Base-by-base conservation (phyloP, 2,113 vertebrate genomes). In the Protomyctophum bolini region DNA sequence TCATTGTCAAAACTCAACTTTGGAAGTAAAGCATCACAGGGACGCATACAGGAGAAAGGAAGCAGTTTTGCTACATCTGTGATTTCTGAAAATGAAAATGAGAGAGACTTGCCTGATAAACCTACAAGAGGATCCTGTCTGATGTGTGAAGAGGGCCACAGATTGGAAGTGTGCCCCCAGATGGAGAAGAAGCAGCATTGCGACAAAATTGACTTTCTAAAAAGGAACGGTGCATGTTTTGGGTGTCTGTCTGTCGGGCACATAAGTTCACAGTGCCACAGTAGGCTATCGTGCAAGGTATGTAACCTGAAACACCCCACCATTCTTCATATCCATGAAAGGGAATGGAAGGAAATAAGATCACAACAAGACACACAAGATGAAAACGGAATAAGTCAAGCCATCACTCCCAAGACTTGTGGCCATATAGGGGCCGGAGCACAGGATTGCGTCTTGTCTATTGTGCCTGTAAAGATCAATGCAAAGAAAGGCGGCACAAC, bases 21-120 rank as follows among this genome's bases (percentile, higher is more conserved):
- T 14, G 10, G 4, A 7, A 59, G 10, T 9, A 46, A 52, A 63
- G 58, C 8, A 10, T 58, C 15, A 28, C 56, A 58, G 14, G n/a
- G 15, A 8, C 56, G 14, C 56, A 4, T 58, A 14, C 65, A 28
- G 58, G 51, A 8, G 12, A 73, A 60, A 50, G 57, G 14, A 60
- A 73, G 65, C 56, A 73, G 55, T 6, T 66, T 58, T 33, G 47
- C 14, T 56, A 73, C 63, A 15, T 48, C 12, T 33, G 12, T 58
- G 14, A 41, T 8, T 29, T 8, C 52, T 15, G 11, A 46, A 21
- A 54, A 33, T 10, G 41, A 10, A 51, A 8, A 10, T 1, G 21
- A 21, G 21, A 21, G 21, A 21, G 21, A 21, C 21, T 21, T 21
- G 2, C 21, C 21, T 21, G 14, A 46, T 10, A 8, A 48, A 15